These are phyloP conservation scores for Manis crassicaudata DNA, from an alignment of 2,797 vertebrate genomes.

Conservation along the genomic window DNA sequence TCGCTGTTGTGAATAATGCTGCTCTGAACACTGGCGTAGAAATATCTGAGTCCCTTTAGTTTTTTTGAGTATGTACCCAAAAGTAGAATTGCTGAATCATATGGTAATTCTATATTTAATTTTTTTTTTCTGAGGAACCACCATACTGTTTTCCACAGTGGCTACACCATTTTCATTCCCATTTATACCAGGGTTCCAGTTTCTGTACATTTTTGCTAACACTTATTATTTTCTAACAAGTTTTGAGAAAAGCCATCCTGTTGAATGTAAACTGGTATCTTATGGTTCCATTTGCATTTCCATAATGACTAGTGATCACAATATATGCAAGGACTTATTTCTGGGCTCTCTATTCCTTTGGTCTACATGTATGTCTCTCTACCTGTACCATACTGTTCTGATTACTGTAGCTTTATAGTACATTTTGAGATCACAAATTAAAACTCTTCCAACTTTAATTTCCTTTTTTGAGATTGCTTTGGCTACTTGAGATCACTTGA, in stretches of 20 bases:
- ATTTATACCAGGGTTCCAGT: not conserved
- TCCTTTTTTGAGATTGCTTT: not conserved
- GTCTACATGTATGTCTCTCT: not conserved
- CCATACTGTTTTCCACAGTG: not conserved
- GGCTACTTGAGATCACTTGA: not conserved
- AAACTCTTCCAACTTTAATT: not conserved
- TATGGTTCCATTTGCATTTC: not conserved
- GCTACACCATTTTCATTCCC: not conserved
- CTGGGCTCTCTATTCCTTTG: not conserved
- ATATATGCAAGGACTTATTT: not conserved
- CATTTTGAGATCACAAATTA: not conserved
- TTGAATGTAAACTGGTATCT: not conserved
- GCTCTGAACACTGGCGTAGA: not conserved
- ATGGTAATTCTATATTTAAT: not conserved
- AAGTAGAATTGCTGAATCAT: not conserved
- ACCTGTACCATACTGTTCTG: not conserved
- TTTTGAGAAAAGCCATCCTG: not conserved
- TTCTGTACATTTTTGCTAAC: not conserved
- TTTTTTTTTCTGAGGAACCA: not conserved
- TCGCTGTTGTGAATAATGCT: not conserved
- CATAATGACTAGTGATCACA: not conserved
- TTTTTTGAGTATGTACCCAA: not conserved
- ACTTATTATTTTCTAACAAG: not conserved
- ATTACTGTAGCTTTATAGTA: not conserved
- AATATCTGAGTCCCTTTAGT: not conserved